These are phyloP conservation scores for Aurelia aurita complex sp. Pacific DNA, from an alignment of 30 jellyfish, hydroid and myxozoan species.

Conservation along the genomic window DNA sequence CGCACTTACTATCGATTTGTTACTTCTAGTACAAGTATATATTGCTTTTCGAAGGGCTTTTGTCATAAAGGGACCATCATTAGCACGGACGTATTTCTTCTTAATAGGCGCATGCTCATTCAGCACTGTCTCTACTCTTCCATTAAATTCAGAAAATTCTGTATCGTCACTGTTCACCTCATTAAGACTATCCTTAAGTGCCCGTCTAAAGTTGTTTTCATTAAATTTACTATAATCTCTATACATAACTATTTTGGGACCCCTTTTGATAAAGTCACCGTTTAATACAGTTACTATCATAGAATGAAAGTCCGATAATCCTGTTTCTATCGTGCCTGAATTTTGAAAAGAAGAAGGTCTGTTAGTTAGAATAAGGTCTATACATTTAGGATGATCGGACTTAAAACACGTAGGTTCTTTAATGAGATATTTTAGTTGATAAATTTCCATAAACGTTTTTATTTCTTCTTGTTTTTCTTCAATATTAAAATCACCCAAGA, in stretches of 20 bases:
- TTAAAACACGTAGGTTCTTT: conserved; percentile 35
- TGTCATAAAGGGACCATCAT: too few species aligned
- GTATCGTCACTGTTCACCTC: too few species aligned
- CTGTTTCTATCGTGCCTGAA: conserved; percentile 15
- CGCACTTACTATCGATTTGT: too few species aligned
- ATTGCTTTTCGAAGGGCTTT: not conserved
- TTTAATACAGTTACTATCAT: too few species aligned
- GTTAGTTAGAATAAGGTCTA: conserved; percentile 31
- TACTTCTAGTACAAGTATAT: not conserved
- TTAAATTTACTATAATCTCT: too few species aligned
- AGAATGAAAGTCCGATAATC: not conserved
- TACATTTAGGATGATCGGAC: conserved; percentile 17
- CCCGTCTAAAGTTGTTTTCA: too few species aligned
- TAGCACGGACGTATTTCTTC: conserved; percentile 1
- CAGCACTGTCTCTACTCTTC: not conserved
- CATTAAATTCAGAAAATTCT: not conserved
- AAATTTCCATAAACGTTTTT: too few species aligned
- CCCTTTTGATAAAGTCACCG: not conserved
- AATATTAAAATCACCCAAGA: too few species aligned
- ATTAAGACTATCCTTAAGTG: too few species aligned
- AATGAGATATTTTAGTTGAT: conserved; percentile 15
- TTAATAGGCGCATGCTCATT: conserved; percentile 21
- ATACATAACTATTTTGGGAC: not conserved
- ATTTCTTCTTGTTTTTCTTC: too few species aligned
- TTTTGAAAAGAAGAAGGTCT: conserved; percentile 14